These are phyloP conservation scores for Heptranchias perlo DNA, from an alignment of 2,113 vertebrate species.

Conservation along the genomic window DNA sequence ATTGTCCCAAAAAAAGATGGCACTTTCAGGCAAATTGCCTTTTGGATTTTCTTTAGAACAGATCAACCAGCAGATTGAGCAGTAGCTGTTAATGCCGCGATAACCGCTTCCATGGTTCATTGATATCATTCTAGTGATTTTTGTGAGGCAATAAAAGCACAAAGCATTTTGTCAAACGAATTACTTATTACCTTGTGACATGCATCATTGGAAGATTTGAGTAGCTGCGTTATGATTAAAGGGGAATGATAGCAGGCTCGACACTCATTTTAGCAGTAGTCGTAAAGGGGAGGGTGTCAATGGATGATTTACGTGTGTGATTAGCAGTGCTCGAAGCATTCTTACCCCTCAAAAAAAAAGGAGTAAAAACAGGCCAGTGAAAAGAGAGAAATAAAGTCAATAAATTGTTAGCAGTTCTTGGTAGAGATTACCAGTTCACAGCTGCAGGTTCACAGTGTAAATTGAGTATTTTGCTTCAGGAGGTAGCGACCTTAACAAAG, in stretches of 20 bases:
- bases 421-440: background rate
- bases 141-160: slow-evolving; percentile 29
- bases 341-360: background rate
- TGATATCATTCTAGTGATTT: slow-evolving; percentile 35
- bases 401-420: background rate
- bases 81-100: background rate
- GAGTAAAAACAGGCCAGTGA: background rate
- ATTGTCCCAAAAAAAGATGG: background rate
- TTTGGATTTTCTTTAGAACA: slow-evolving; percentile 10
- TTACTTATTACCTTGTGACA: slow-evolving; percentile 27
- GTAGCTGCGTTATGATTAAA: background rate
- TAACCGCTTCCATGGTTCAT: slow-evolving; percentile 30
- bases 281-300: background rate
- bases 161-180: slow-evolving; percentile 31
- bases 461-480: background rate
- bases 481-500: background rate
- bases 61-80: slow-evolving; percentile 15
- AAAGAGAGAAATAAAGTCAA: background rate
- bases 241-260: background rate
- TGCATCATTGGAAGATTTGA: slow-evolving; percentile 25
- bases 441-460: background rate
- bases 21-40: slow-evolving; percentile 20
- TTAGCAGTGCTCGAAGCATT: background rate
- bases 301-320: background rate
- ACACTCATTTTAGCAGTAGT: background rate